Percentiles rank a stretch among this genome's conserved stretches.
phyloP scores from a whole-genome alignment of 2,113 vertebrate genomes.

The Labeo rohita region DNA sequence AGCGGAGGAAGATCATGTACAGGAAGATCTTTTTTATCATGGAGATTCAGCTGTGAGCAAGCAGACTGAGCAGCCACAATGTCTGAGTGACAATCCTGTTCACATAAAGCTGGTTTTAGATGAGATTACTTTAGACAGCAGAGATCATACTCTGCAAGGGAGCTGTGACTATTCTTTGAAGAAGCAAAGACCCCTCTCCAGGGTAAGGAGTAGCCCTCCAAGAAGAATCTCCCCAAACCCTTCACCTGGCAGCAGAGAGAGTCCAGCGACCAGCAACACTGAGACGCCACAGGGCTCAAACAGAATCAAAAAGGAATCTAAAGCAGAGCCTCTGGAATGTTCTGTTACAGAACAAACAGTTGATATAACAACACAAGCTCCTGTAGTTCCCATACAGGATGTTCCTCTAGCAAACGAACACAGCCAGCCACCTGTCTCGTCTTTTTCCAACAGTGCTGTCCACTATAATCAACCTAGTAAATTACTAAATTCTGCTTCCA shows the following conservation, averaged over 20 bases:
- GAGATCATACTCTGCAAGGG: background rate
- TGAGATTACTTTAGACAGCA: background rate
- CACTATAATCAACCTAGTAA: background rate
- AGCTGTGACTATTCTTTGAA: background rate
- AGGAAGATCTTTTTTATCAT: no score
- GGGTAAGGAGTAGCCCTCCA: background rate
- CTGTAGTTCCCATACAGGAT: background rate
- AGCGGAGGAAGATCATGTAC: background rate
- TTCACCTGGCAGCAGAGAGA: background rate
- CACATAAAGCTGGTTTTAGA: background rate
- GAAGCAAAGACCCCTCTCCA: background rate
- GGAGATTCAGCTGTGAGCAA: background rate
- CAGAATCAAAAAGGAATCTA: slow-evolving; percentile 42
- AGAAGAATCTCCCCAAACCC: background rate
- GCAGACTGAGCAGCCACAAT: background rate
- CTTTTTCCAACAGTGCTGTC: background rate
- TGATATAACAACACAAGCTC: background rate
- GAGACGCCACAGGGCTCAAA: background rate
- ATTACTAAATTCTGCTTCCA: background rate
- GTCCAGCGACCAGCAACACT: background rate
- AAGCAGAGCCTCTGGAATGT: slow-evolving; percentile 20
- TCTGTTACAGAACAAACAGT: background rate
- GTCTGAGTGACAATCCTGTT: background rate
- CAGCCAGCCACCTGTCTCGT: background rate
- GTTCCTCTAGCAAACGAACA: background rate